These are phyloP conservation scores for Melozone crissalis DNA, from an alignment of 2,113 vertebrate genomes.

Conservation along the genomic window DNA sequence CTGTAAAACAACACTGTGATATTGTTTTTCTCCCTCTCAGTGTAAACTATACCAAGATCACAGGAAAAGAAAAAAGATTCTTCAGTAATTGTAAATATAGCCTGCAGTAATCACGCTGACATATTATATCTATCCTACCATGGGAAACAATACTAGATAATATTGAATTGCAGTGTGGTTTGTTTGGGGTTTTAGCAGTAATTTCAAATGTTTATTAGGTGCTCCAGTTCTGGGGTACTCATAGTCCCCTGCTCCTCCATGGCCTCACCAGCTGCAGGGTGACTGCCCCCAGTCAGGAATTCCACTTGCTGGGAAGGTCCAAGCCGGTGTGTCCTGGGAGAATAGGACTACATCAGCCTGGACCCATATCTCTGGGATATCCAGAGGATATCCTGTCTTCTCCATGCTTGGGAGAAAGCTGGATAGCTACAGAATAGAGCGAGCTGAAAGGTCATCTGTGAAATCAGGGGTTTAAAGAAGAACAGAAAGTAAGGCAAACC, in stretches of 20 bases:
- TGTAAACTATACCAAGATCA: not conserved
- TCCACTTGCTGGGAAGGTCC: not conserved
- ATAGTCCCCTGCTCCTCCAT: not conserved
- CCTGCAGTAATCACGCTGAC: not conserved
- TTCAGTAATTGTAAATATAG: not conserved
- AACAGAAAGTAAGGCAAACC: not conserved
- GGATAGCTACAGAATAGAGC: not conserved
- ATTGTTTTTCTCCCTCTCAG: not conserved
- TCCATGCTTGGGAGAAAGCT: not conserved
- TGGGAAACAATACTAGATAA: not conserved
- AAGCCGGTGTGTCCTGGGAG: rapidly evolving
- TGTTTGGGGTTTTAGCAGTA: not conserved
- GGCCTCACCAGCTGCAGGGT: not conserved
- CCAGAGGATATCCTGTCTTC: not conserved
- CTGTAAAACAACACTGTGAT: not conserved
- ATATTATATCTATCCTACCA: not conserved
- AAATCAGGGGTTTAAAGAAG: not conserved
- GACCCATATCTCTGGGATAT: not conserved
- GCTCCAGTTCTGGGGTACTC: not conserved
- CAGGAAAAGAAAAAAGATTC: not conserved
- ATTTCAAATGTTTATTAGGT: not conserved
- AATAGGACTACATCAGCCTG: rapidly evolving
- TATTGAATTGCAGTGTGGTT: not conserved
- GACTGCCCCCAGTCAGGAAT: not conserved
- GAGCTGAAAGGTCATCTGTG: not conserved